Evolutionary conservation across 2,797 vertebrate genomes (phyloP).

Genomic region (Periparus ater): DNA sequence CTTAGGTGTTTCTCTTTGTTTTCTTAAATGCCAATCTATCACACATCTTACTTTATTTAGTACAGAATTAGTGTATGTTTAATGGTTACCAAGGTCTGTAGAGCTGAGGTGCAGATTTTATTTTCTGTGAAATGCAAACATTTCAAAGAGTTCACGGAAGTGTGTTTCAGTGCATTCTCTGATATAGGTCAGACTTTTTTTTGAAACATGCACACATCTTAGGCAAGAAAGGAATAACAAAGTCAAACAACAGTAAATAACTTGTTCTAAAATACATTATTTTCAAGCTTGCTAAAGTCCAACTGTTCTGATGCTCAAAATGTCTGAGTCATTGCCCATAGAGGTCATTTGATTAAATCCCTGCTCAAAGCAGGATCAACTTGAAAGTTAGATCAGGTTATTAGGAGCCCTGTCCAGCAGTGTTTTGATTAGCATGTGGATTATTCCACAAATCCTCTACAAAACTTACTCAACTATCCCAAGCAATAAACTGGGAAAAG

Average conservation of each 20-base stretch:
- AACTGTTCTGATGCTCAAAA: not conserved
- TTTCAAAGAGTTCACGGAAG: not conserved
- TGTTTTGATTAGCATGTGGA: not conserved
- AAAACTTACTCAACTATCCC: not conserved
- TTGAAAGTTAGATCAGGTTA: not conserved
- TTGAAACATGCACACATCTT: accelerated
- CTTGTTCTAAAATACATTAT: not conserved
- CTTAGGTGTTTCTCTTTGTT: no score
- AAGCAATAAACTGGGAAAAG: not conserved
- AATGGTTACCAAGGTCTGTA: not conserved
- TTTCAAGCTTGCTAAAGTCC: not conserved
- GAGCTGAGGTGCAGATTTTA: not conserved
- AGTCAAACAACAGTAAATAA: not conserved
- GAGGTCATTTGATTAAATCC: not conserved
- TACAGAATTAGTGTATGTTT: not conserved
- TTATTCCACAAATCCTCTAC: not conserved
- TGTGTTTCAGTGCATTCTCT: not conserved
- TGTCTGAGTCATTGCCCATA: not conserved
- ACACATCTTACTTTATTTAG: not conserved
- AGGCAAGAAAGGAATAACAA: not conserved
- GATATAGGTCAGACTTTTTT: not conserved
- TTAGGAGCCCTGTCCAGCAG: not conserved
- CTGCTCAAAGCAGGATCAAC: not conserved
- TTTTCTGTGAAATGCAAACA: not conserved
- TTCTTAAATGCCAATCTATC: no score